A percentile compares a stretch with the other conserved stretches of the same genome.
These are phyloP conservation scores for Drosophila niveifrons DNA, from an alignment of 2,888 invertebrate species.

Conservation along the genomic window DNA sequence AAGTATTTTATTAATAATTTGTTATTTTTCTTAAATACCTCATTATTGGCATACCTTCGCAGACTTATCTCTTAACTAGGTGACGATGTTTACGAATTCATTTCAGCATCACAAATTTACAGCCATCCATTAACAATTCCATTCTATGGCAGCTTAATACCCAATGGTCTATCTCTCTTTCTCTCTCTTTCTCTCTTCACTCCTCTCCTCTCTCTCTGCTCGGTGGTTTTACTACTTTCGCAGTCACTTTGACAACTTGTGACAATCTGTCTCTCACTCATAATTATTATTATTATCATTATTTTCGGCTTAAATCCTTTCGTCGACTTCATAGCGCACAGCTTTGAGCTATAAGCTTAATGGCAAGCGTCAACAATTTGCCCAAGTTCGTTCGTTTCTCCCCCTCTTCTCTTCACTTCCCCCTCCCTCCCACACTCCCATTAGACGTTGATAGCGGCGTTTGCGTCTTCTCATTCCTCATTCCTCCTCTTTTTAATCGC, in stretches of 20 bases:
- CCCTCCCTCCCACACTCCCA: conserved; percentile 27
- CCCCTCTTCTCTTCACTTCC: not conserved
- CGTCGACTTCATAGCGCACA: conserved; percentile 46
- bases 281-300: conserved; percentile 67
- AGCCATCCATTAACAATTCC: conserved; percentile 37
- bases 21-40: too few species aligned
- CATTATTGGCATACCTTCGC: too few species aligned
- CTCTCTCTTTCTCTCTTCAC: too few species aligned
- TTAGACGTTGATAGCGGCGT: not conserved
- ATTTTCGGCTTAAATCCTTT: conserved; percentile 75
- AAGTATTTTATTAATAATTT: too few species aligned
- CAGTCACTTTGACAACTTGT: conserved; percentile 68
- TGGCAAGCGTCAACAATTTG: conserved; percentile 69
- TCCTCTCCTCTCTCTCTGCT: conserved; percentile 4
- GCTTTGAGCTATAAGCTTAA: conserved; percentile 63
- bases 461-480: not conserved
- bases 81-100: conserved; percentile 13
- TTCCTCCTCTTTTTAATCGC: conserved; percentile 51
- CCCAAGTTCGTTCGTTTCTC: conserved; percentile 56
- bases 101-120: not conserved
- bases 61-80: not conserved
- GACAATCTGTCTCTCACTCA: conserved; percentile 76
- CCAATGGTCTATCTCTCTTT: not conserved
- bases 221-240: conserved; percentile 35
- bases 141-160: conserved; percentile 12